Base-by-base conservation (phyloP, 37 sponge, comb jelly and placozoan species). In the Aphrocallistes beatrix region DNA sequence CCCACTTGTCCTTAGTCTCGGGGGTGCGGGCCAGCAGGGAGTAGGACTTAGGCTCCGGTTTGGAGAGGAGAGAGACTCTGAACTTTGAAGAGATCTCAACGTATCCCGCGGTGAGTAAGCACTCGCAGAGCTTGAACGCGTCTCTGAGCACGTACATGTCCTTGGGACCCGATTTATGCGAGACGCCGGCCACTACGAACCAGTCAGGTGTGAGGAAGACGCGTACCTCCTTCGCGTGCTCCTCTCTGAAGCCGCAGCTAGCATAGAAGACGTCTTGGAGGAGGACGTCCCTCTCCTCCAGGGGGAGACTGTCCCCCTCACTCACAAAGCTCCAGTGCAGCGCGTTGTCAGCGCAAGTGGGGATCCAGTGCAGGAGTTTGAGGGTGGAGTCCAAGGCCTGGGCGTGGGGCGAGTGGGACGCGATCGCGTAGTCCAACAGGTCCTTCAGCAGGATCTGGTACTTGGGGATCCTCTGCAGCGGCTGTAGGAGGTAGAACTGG, bases 1-100 rank as follows among this genome's bases (percentile, higher is more conserved):
- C 75, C 75, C 75, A 60, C n/a, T 60, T 60, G 75, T 60, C n/a
- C 75, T 60, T 60, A 32, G n/a, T 60, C 34, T 60, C 75, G 8
- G 75, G 75, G 34, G 75, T 60, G 28, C n/a, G 10, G 10, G 75
- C 75, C n/a, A 60, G 75, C 8, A 60, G 10, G 34, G 75, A 60
- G n/a, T 19, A 60, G n/a, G 75, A 60, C n/a, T 32, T 21, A 21
- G n/a, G 32, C n/a, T 32, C 75, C 8, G 75, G 21, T 13, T 60
- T 60, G 3, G 75, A 60, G 75, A 60, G n/a, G 25, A 28, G 25
- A 60, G 75, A 60, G n/a, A 60, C 75, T 60, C 75, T 60, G 21
- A 60, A 60, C 75, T 60, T 60, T 13, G 75, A 60, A 19, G 75
- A 60, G 8, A 60, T 30, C 10, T 60, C 75, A 60, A 13, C 75